Percentiles rank a stretch among this genome's conserved stretches.
Evolutionary conservation across 1,140 invertebrate species (phyloP).

Genomic region (Papilio glaucus): DNA sequence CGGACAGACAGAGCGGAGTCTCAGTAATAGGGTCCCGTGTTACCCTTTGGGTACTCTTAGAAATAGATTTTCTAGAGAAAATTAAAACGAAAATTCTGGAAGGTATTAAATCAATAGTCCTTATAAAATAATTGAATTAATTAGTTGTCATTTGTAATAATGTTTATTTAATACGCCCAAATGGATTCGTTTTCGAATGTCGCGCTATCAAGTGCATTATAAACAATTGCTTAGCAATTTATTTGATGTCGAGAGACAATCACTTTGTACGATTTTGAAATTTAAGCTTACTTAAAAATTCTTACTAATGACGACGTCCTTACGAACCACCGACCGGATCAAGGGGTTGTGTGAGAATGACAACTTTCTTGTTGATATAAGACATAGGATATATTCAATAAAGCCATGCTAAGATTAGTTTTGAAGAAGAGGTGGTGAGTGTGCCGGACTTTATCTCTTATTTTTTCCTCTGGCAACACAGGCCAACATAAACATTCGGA

Average conservation of each 20-base stretch:
- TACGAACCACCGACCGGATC: constrained; percentile 55
- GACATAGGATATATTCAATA: constrained; percentile 36
- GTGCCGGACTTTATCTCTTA: too few relatives aligned
- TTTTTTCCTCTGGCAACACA: too few relatives aligned
- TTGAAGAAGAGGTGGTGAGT: too few relatives aligned
- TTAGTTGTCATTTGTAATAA: constrained; percentile 28
- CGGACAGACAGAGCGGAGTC: too few relatives aligned
- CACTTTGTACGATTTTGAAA: constrained; percentile 46
- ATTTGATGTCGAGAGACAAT: constrained; percentile 43
- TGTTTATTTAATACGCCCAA: not conserved
- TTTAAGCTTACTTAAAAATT: constrained; percentile 67
- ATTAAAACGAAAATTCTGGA: too few relatives aligned
- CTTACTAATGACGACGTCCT: constrained; percentile 58
- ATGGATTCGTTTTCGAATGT: constrained; percentile 31
- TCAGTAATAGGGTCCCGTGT: too few relatives aligned
- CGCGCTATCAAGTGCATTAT: constrained; percentile 27
- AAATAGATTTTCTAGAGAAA: too few relatives aligned
- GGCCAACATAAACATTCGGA: too few relatives aligned
- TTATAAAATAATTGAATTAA: constrained; percentile 2
- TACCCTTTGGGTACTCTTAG: too few relatives aligned
- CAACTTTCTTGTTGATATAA: constrained; percentile 44
- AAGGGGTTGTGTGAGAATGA: constrained; percentile 52
- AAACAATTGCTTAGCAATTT: constrained; percentile 38
- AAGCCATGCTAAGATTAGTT: too few relatives aligned
- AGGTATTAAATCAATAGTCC: not conserved